Evolutionary conservation across 2,888 invertebrate species (phyloP).

Genomic region (Zele albiditarsus): DNA sequence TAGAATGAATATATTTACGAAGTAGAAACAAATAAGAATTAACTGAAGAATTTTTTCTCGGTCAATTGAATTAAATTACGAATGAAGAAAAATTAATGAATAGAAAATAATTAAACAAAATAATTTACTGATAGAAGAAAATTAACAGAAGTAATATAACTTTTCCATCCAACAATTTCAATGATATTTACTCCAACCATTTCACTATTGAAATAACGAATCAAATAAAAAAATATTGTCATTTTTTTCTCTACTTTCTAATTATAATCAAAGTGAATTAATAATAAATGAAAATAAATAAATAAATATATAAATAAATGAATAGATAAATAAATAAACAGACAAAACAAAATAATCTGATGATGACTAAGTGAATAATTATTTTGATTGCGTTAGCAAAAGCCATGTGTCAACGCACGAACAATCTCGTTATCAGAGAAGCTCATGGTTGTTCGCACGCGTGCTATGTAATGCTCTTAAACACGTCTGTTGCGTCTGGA

Average conservation of each 20-base stretch:
- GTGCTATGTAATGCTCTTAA: slow-evolving; percentile 14
- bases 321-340: neutral
- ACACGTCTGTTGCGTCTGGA: neutral
- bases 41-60: too few species aligned
- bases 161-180: too few species aligned
- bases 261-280: neutral
- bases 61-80: too few species aligned
- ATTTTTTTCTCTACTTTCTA: neutral
- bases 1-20: too few species aligned
- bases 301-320: neutral
- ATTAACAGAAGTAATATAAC: too few species aligned
- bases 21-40: too few species aligned
- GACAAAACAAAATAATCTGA: neutral
- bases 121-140: too few species aligned
- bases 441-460: slow-evolving; percentile 38
- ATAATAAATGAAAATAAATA: neutral
- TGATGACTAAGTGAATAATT: neutral
- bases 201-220: neutral
- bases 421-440: slow-evolving; percentile 24
- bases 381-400: slow-evolving; percentile 29
- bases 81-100: too few species aligned
- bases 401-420: slow-evolving; percentile 7
- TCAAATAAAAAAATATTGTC: neutral
- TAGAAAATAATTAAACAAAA: too few species aligned
- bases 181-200: neutral